Percentiles rank a stretch among this genome's conserved stretches.
Conservation (phyloP, 2,797 vertebrate species). For the Pitangus sulphuratus region DNA sequence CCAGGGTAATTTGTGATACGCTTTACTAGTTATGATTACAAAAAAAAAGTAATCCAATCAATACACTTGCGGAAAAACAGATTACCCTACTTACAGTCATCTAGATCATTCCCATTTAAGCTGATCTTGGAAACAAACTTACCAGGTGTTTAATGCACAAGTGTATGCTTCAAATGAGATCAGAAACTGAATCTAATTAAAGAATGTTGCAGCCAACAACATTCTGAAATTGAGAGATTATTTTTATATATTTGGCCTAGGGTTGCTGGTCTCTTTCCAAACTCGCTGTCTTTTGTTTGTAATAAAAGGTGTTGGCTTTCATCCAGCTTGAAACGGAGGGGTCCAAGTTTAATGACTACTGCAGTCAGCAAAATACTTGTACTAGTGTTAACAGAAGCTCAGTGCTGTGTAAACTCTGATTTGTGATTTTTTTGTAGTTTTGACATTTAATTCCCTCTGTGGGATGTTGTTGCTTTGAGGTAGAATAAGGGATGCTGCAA, state of each 20-base stretch:
- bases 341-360: conserved; percentile 50
- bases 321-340: conserved; percentile 41
- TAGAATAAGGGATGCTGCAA: not conserved
- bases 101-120: not conserved
- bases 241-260: conserved; percentile 53
- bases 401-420: conserved; percentile 10
- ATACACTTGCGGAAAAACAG: not conserved
- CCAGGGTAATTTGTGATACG: not conserved
- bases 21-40: not conserved
- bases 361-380: conserved; percentile 61
- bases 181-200: conserved; percentile 48
- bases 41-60: not conserved
- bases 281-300: not conserved
- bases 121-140: not conserved
- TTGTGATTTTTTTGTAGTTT: conserved; percentile 13
- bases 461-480: not conserved
- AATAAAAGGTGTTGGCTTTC: conserved; percentile 42
- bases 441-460: conserved; percentile 4
- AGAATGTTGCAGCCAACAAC: conserved; percentile 18
- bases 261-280: conserved; percentile 40
- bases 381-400: conserved; percentile 45
- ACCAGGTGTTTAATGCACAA: not conserved
- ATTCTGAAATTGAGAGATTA: conserved; percentile 41
- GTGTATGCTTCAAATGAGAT: conserved; percentile 38
- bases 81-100: not conserved